Percentiles rank a stretch among this genome's conserved stretches.
Evolutionary conservation across 2,113 vertebrate genomes (phyloP).

Genomic region (Kryptolebias marmoratus): DNA sequence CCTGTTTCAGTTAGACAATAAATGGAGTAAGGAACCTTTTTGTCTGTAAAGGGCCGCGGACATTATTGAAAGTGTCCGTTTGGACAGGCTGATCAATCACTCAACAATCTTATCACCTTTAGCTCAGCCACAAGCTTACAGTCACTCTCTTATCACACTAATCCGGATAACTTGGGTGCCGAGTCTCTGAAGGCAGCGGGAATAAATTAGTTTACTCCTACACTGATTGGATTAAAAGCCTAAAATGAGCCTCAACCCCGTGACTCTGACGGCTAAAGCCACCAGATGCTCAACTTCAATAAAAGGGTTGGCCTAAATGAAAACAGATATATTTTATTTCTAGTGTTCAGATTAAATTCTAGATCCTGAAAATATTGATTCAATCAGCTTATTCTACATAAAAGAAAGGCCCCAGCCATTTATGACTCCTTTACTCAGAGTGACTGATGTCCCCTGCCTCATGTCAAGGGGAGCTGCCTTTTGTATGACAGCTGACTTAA

Average conservation of each 20-base stretch:
- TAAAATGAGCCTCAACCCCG: conserved; percentile 39
- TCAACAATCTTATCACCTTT: conserved; percentile 51
- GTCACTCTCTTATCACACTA: conserved; percentile 66
- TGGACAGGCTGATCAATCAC: conserved; percentile 64
- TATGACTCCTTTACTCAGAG: conserved; percentile 30
- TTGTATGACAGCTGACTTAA: conserved; percentile 70
- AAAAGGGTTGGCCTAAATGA: conserved; percentile 19
- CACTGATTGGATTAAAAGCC: conserved; percentile 76
- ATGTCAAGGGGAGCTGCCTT: conserved; percentile 34
- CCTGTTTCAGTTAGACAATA: not conserved
- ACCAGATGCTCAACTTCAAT: conserved; percentile 43
- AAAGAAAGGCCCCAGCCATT: conserved; percentile 8
- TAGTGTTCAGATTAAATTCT: not conserved
- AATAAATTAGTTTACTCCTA: conserved; percentile 76
- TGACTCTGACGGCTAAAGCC: conserved; percentile 26
- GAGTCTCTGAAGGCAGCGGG: conserved; percentile 50
- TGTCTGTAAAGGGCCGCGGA: conserved; percentile 12
- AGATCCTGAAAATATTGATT: conserved; percentile 20
- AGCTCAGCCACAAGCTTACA: conserved; percentile 46
- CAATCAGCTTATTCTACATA: not conserved
- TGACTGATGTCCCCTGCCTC: conserved; percentile 30
- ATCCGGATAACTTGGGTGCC: conserved; percentile 69
- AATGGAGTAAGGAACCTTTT: conserved; percentile 1
- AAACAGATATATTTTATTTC: conserved; percentile 14
- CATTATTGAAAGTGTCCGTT: conserved; percentile 17